Conservation (phyloP, 2,113 vertebrate species). For the Cygnus atratus region DNA sequence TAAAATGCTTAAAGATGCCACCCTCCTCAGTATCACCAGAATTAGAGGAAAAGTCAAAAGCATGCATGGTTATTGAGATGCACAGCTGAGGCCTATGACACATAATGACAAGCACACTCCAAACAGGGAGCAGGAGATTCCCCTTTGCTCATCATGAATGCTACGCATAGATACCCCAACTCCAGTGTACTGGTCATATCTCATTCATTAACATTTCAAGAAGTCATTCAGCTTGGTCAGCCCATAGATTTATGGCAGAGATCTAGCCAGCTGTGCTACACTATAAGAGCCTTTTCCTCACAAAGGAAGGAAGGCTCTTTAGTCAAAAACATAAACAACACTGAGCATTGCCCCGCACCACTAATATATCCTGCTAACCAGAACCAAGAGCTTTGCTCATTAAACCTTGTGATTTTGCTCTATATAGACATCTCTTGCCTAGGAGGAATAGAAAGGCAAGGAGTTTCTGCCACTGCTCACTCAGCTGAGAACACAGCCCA, state of each 20-base stretch:
- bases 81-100: not conserved
- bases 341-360: not conserved
- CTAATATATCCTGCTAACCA: not conserved
- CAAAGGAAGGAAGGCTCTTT: not conserved
- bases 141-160: not conserved
- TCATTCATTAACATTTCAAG: not conserved
- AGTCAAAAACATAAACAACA: not conserved
- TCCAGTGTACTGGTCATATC: not conserved
- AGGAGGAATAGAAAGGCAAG: not conserved
- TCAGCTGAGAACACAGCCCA: not conserved
- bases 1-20: not conserved
- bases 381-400: not conserved
- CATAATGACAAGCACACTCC: fast-evolving
- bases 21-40: not conserved
- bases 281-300: not conserved
- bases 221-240: conserved; percentile 17
- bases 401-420: not conserved
- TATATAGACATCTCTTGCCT: not conserved
- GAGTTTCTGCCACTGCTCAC: not conserved
- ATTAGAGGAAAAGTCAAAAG: not conserved
- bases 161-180: not conserved
- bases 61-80: not conserved
- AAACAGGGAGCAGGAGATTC: not conserved
- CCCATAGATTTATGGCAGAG: not conserved
- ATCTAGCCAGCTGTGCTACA: not conserved